Evolutionary conservation across 2,797 vertebrate species (phyloP).

Genomic region (Pteropus rufus): DNA sequence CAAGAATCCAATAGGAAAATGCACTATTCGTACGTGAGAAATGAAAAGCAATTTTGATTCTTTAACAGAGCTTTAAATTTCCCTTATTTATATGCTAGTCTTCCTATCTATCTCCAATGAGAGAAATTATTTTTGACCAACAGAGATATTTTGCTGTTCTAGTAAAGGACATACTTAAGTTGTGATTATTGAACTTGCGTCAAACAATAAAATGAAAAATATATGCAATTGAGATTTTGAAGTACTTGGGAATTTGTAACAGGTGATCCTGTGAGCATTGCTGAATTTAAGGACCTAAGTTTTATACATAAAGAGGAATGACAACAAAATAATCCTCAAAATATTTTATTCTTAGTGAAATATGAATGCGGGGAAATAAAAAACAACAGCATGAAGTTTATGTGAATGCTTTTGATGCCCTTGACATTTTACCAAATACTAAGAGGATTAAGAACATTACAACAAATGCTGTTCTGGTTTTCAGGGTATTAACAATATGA

Average conservation of each 20-base stretch:
- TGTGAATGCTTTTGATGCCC: neutral
- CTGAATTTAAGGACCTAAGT: neutral
- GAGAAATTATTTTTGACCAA: neutral
- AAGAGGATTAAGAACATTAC: neutral
- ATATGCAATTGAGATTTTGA: neutral
- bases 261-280: neutral
- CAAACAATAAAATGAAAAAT: conserved; percentile 48
- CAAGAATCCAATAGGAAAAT: neutral
- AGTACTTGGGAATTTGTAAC: neutral
- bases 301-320: neutral
- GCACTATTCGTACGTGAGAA: neutral
- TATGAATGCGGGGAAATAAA: neutral
- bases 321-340: neutral
- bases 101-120: neutral
- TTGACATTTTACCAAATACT: conserved; percentile 27
- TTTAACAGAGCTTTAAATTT: neutral
- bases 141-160: neutral
- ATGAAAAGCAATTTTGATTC: neutral
- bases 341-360: conserved; percentile 3
- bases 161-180: neutral
- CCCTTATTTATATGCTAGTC: neutral
- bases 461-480: neutral
- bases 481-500: neutral
- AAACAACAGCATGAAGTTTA: neutral
- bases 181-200: conserved; percentile 40